Evolutionary conservation across 2,797 vertebrate genomes (phyloP).

Genomic region (Heterohyrax brucei): DNA sequence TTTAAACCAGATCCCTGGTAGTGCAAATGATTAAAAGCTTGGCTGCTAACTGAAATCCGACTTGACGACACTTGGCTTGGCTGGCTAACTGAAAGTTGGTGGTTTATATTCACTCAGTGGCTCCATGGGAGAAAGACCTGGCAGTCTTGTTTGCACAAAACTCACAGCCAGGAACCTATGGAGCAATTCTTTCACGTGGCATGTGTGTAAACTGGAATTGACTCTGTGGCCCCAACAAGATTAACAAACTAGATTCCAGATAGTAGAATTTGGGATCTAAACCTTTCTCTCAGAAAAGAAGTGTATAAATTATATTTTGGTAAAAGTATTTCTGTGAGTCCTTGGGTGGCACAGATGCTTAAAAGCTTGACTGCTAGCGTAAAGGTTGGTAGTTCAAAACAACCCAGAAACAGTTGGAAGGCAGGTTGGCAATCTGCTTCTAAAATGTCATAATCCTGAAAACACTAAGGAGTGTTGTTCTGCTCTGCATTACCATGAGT

Average conservation of each 20-base stretch:
- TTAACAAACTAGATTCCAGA: background rate
- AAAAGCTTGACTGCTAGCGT: background rate
- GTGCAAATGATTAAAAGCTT: background rate
- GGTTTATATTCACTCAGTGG: background rate
- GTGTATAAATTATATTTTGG: background rate
- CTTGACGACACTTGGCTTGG: no score
- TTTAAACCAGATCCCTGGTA: background rate
- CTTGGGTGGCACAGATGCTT: background rate
- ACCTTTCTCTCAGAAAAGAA: background rate
- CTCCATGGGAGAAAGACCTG: background rate
- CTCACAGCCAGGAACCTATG: background rate
- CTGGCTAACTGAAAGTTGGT: background rate
- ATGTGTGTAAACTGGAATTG: background rate
- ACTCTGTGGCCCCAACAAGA: background rate
- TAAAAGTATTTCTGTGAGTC: background rate
- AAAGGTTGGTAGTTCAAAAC: background rate
- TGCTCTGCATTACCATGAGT: background rate
- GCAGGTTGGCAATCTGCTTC: background rate
- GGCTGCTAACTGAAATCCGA: background rate
- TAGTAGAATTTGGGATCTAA: background rate
- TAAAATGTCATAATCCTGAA: background rate
- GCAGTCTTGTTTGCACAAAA: background rate
- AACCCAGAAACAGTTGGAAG: background rate
- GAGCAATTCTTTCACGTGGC: background rate
- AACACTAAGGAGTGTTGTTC: background rate